phyloP scores from a whole-genome alignment of 2,888 invertebrate species.

The Agrilus mali region DNA sequence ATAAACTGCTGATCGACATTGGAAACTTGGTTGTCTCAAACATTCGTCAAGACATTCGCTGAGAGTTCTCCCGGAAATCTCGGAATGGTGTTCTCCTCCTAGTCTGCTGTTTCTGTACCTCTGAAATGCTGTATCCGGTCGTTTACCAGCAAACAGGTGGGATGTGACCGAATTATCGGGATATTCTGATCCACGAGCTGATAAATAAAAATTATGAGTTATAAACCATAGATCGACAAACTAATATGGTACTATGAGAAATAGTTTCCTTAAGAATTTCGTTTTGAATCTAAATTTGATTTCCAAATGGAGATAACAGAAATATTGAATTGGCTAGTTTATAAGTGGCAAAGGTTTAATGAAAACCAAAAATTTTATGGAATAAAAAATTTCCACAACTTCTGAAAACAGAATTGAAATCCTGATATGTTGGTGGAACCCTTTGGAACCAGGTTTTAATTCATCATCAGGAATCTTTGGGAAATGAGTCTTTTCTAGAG shows the following conservation, averaged over 20 bases:
- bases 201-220: too few species aligned
- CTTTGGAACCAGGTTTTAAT: too few species aligned
- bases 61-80: constrained; percentile 75
- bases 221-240: too few species aligned
- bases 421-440: too few species aligned
- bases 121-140: constrained; percentile 83
- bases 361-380: too few species aligned
- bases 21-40: constrained; percentile 76
- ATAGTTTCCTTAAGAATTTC: neutral
- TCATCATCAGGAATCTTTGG: too few species aligned
- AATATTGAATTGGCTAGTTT: too few species aligned
- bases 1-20: constrained; percentile 80
- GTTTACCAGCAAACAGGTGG: constrained; percentile 64
- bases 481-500: neutral
- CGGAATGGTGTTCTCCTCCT: constrained; percentile 80
- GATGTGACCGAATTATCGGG: constrained; percentile 78
- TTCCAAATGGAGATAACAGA: too few species aligned
- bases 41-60: constrained; percentile 88
- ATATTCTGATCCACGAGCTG: constrained; percentile 79
- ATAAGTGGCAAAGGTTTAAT: too few species aligned
- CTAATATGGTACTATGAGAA: constrained; percentile 1
- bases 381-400: too few species aligned
- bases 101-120: constrained; percentile 75
- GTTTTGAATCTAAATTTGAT: too few species aligned
- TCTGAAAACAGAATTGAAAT: too few species aligned